Base-by-base conservation (phyloP, 1,140 invertebrate genomes). In the Meloidogyne hapla region DNA sequence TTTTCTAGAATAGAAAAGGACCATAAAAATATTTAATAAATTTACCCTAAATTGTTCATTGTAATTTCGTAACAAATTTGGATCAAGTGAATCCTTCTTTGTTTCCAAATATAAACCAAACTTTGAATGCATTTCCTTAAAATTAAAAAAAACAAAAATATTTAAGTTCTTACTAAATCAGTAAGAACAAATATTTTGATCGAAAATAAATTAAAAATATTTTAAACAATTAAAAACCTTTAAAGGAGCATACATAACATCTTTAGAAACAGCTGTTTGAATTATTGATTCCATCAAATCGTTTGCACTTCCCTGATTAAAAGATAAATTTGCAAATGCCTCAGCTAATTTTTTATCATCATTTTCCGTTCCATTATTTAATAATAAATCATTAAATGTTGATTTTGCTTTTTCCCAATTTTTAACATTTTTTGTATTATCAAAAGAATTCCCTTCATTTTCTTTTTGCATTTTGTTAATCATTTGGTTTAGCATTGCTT, bases 171-270 rank as follows among this genome's bases (percentile, higher is more conserved):
- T 5, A 33, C 4, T 33, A 33, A 5, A 33, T 33, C 33, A 33
- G n/a, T n/a, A 33, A 33, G 33, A 33, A 33, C n/a, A n/a, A n/a
- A n/a, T n/a, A n/a, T 6, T 33, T 6, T 33, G 6, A 2, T 33
- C 28, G 6, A 33, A 2, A 2, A 0, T 8, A 1, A 5, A 1
- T 5, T 33, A 6, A 6, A 21, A 73, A 40, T 2, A 40, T 56
- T 69, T 69, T 40, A 69, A 42, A 18, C 38, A 38, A 26, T 33
- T 21, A 73, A 23, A 25, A 23, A 73, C 71, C n/a, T 81, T 78
- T 40, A 78, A 61, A 38, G 78, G 70, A 25, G 77, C 25, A 75
- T 79, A 80, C 77, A 78, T 78, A 45, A 79, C 76, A 15, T 78
- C 77, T 23, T 79, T 78, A 10, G 77, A 78, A 61, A 78, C 67